Evolutionary conservation across 1,140 invertebrate genomes (phyloP), one percentile per base, ranked within the genome.

Genomic region (Caenorhabditis inopinata): DNA sequence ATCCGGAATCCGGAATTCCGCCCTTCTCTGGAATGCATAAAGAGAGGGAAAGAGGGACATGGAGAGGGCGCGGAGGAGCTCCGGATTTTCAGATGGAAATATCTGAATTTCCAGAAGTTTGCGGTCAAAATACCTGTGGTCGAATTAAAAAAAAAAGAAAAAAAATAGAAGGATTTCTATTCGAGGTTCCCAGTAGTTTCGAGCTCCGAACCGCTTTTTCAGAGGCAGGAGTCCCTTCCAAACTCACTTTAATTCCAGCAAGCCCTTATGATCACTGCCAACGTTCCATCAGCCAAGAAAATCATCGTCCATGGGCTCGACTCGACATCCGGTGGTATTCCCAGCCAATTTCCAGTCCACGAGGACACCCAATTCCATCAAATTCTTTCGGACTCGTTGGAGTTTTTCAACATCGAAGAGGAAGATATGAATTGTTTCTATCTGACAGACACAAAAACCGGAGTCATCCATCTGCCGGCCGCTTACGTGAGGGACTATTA

Each of bases 331-430:
- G 94, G 94, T 81, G 94, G 94, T 80, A 98, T 99, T 86, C 97
- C 97, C 4, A 96, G 96, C 0, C 96, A 98, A 88, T 97, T 99
- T 90, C 95, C 96, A 0, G 94, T 99, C 25, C 95, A 97, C 90
- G 97, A 99, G 91, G 96, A 99, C 85, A 99, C 97, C 0, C 95
- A 98, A 86, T 99, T 99, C 89, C 93, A 92, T 86, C 94, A 97
- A 88, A 94, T 99, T 87, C 90, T 98, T 11, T 92, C 94, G 83
- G 97, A 99, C 89, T 95, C 95, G 48, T 90, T 98, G 11, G 96
- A 98, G 85, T 99, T 97, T 90, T 99, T 99, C 90, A 94, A 95
- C 38, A 96, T 99, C 82, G 94, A 96, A 14, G 95, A 97, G 87
- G 91, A 92, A 62, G 92, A 94, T 85, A 93, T 96, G 48, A 92